Percentiles rank a stretch among this genome's conserved stretches.
Evolutionary conservation across 2,888 invertebrate genomes (phyloP).

Genomic region (Cancer borealis): DNA sequence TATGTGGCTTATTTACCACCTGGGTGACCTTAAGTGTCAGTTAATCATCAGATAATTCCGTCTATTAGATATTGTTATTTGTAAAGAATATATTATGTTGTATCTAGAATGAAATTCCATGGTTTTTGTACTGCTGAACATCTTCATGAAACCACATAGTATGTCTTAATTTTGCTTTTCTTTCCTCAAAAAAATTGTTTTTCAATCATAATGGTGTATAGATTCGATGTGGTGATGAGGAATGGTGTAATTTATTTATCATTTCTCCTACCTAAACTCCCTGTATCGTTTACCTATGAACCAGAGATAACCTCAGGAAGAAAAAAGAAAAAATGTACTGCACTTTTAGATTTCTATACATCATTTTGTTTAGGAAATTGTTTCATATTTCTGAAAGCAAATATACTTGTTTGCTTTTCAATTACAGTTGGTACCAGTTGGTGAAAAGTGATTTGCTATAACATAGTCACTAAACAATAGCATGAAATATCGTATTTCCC

Average conservation of each 20-base stretch:
- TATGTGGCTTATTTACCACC: not conserved
- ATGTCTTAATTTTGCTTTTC: not conserved
- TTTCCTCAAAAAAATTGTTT: not conserved
- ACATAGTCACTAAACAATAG: not conserved
- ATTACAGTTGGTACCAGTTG: not conserved
- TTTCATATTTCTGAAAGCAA: not conserved
- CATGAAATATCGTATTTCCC: not conserved
- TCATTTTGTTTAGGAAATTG: not conserved
- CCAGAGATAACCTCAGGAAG: not conserved
- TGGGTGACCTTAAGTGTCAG: not conserved
- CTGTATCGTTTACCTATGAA: not conserved
- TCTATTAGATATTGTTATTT: not conserved
- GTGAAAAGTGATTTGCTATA: not conserved
- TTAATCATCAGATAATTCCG: not conserved
- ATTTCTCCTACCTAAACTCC: not conserved
- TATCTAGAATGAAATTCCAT: not conserved
- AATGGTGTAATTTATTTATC: not conserved
- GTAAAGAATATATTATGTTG: not conserved
- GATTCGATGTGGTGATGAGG: not conserved
- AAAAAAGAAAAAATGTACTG: not conserved
- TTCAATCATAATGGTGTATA: not conserved
- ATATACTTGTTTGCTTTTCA: not conserved
- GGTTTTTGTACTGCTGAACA: not conserved
- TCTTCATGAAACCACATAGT: not conserved
- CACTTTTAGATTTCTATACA: not conserved